These are phyloP conservation scores for Pachyuromys duprasi DNA, from an alignment of 2,797 vertebrate species.

Conservation along the genomic window DNA sequence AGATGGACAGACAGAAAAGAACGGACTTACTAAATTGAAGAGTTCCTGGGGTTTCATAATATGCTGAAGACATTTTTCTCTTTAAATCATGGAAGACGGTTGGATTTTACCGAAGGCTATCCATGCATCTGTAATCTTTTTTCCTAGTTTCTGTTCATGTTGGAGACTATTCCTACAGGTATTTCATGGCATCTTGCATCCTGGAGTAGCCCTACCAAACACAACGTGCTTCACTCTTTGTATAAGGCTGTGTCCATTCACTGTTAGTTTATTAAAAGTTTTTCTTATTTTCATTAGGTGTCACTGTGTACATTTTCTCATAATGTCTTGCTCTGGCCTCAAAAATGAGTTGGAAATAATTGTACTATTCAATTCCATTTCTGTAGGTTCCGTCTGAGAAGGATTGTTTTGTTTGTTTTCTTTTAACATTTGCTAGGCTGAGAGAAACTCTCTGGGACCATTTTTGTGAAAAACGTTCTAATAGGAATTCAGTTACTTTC, in stretches of 20 bases:
- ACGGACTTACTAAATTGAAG: background rate
- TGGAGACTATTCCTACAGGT: background rate
- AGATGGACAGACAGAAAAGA: background rate
- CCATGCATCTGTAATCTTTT: background rate
- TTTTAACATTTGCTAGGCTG: constrained; percentile 1
- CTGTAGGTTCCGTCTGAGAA: constrained; percentile 24
- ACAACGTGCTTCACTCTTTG: background rate
- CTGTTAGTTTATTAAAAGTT: background rate
- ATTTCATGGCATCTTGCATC: constrained; percentile 20
- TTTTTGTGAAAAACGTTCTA: constrained; percentile 5
- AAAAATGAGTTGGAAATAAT: constrained; percentile 31
- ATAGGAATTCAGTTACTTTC: constrained; percentile 12
- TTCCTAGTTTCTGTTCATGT: constrained; percentile 16
- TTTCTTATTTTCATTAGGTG: background rate
- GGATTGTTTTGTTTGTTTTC: background rate
- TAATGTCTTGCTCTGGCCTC: background rate
- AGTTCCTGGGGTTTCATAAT: background rate
- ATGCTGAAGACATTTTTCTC: constrained; percentile 2
- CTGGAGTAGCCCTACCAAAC: background rate
- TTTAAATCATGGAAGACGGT: background rate
- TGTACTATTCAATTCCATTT: background rate
- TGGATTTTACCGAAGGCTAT: constrained; percentile 21
- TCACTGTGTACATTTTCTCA: constrained; percentile 15
- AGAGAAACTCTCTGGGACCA: background rate
- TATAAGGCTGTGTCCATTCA: background rate